These are phyloP conservation scores for Malthinus seriepunctatus DNA, from an alignment of 2,888 invertebrate genomes.

Conservation along the genomic window DNA sequence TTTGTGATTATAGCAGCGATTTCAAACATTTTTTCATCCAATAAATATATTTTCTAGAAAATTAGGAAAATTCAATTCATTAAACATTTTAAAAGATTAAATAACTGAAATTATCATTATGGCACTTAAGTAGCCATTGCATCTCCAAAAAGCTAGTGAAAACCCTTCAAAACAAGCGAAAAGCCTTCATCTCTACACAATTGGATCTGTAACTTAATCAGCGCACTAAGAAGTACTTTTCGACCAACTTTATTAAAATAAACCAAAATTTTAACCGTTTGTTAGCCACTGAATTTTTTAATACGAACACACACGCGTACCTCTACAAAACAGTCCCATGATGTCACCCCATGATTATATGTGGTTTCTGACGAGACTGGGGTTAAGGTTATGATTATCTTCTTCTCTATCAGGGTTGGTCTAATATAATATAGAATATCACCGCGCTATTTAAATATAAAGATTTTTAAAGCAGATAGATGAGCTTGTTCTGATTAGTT, in stretches of 20 bases:
- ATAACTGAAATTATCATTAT: too few relatives aligned
- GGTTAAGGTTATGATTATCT: constrained; percentile 34
- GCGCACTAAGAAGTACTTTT: too few relatives aligned
- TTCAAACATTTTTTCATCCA: constrained; percentile 15
- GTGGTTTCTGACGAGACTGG: constrained; percentile 31
- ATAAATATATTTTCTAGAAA: too few relatives aligned
- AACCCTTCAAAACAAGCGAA: too few relatives aligned
- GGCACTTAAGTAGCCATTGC: too few relatives aligned
- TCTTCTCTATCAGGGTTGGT: constrained; percentile 31
- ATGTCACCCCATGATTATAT: constrained; percentile 36
- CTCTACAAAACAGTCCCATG: constrained; percentile 29
- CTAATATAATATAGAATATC: constrained; percentile 28
- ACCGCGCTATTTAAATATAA: constrained; percentile 10
- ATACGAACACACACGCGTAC: constrained; percentile 29
- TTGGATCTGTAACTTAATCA: too few relatives aligned
- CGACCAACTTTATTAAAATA: too few relatives aligned
- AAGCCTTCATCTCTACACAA: too few relatives aligned
- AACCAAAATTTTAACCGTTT: constrained; percentile 4
- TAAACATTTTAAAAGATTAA: too few relatives aligned
- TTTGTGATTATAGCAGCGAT: constrained; percentile 24
- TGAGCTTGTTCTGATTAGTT: constrained; percentile 4
- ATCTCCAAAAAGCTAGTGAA: too few relatives aligned
- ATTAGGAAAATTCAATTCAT: too few relatives aligned
- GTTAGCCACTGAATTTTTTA: constrained; percentile 4
- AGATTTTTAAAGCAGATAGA: constrained; percentile 3